Conservation (phyloP, 2,113 vertebrate species). For the Jacana jacana region DNA sequence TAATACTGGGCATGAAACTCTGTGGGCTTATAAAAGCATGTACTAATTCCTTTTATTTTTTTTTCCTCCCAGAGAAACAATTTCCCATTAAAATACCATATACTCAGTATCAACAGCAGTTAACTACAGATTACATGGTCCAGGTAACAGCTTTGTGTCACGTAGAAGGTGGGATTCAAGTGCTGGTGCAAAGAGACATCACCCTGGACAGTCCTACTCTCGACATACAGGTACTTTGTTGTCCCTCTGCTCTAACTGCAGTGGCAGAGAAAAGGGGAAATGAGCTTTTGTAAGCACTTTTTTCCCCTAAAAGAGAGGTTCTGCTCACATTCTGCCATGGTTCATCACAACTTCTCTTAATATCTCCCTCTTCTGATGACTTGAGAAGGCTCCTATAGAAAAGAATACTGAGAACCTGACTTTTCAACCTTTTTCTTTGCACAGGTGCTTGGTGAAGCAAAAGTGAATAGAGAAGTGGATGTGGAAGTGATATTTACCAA, state of each 20-base stretch:
- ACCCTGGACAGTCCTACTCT: conserved; percentile 73
- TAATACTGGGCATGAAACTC: not conserved
- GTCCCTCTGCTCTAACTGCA: not conserved
- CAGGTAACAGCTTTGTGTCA: conserved; percentile 74
- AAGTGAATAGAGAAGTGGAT: conserved; percentile 42
- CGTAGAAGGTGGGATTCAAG: conserved; percentile 39
- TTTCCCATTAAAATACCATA: conserved; percentile 72
- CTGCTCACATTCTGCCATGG: not conserved
- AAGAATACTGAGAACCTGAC: not conserved
- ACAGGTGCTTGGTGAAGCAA: conserved; percentile 65
- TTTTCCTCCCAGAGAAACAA: conserved; percentile 58
- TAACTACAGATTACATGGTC: conserved; percentile 78
- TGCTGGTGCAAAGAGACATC: conserved; percentile 68
- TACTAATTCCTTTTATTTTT: not conserved
- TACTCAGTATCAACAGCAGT: conserved; percentile 63
- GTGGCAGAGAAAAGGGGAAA: not conserved
- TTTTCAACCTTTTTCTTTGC: not conserved
- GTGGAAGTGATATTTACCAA: conserved; percentile 77
- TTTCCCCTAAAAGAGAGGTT: not conserved
- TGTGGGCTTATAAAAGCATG: not conserved
- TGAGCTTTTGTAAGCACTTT: not conserved
- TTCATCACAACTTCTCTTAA: not conserved
- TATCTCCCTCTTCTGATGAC: not conserved
- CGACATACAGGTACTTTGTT: conserved; percentile 66
- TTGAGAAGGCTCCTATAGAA: not conserved